Percentiles rank a stretch among this genome's conserved stretches.
Conservation (phyloP, 2,113 vertebrate species). For the Rhinichthys klamathensis region DNA sequence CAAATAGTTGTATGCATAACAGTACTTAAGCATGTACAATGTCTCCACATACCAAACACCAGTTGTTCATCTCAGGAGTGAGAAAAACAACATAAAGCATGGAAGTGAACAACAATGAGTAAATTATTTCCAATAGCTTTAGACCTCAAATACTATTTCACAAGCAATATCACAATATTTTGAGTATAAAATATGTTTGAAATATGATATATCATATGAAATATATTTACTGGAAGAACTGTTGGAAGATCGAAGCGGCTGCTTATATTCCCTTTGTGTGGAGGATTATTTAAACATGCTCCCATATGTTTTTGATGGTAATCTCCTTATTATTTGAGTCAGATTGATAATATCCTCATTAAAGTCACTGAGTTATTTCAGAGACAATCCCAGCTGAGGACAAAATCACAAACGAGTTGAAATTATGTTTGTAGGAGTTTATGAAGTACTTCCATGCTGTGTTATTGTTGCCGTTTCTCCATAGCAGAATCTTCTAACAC, state of each 20-base stretch:
- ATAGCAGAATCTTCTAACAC: not conserved
- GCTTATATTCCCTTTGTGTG: not conserved
- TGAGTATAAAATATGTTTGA: not conserved
- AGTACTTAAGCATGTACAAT: not conserved
- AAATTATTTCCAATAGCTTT: not conserved
- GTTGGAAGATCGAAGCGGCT: not conserved
- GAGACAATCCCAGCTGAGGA: not conserved
- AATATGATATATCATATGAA: too few relatives aligned
- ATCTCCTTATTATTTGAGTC: not conserved
- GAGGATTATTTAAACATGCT: not conserved
- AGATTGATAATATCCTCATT: not conserved
- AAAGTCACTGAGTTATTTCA: not conserved
- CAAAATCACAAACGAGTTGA: not conserved
- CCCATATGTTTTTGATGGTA: not conserved
- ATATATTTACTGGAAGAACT: not conserved
- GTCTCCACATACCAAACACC: not conserved
- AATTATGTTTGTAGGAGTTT: not conserved
- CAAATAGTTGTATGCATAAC: not conserved
- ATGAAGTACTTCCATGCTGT: not conserved
- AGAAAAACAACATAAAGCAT: not conserved
- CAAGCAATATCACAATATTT: conserved; percentile 1
- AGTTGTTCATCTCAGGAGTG: not conserved
- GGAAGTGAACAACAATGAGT: not conserved
- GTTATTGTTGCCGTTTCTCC: not conserved
- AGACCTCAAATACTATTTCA: not conserved